These are phyloP conservation scores for Ditylenchus weischeri DNA, from an alignment of 2,888 invertebrate species.

Conservation along the genomic window DNA sequence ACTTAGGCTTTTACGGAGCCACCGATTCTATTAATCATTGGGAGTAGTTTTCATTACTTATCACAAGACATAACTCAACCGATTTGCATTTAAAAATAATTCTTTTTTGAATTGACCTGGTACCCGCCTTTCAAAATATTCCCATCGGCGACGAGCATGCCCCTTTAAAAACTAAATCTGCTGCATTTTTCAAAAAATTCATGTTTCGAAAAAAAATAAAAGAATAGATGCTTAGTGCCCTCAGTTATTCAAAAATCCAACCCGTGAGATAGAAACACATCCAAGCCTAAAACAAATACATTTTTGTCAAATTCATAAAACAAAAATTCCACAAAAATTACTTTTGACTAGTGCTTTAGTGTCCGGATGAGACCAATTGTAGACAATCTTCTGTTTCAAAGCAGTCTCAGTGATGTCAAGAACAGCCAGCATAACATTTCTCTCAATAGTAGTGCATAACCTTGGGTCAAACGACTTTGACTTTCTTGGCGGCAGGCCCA, in stretches of 20 bases:
- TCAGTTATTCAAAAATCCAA: slow-evolving; percentile 1
- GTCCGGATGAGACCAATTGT: slow-evolving; percentile 24
- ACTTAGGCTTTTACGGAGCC: too few species aligned
- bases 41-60: too few species aligned
- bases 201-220: neutral
- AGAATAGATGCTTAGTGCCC: neutral
- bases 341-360: slow-evolving; percentile 18
- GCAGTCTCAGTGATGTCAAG: neutral
- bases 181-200: too few species aligned
- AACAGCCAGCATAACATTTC: slow-evolving; percentile 3
- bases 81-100: too few species aligned
- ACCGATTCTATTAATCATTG: too few species aligned
- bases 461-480: neutral
- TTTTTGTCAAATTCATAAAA: too few species aligned
- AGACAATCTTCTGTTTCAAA: slow-evolving; percentile 12
- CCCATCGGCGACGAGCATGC: too few species aligned
- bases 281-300: slow-evolving; percentile 1
- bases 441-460: neutral
- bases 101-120: too few species aligned
- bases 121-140: too few species aligned
- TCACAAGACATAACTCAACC: too few species aligned
- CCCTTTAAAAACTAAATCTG: neutral
- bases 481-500: neutral
- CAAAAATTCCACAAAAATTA: too few species aligned
- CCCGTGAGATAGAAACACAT: slow-evolving; percentile 23